These are phyloP conservation scores for Andrena minutula DNA, from an alignment of 2,888 invertebrate genomes.

Conservation along the genomic window DNA sequence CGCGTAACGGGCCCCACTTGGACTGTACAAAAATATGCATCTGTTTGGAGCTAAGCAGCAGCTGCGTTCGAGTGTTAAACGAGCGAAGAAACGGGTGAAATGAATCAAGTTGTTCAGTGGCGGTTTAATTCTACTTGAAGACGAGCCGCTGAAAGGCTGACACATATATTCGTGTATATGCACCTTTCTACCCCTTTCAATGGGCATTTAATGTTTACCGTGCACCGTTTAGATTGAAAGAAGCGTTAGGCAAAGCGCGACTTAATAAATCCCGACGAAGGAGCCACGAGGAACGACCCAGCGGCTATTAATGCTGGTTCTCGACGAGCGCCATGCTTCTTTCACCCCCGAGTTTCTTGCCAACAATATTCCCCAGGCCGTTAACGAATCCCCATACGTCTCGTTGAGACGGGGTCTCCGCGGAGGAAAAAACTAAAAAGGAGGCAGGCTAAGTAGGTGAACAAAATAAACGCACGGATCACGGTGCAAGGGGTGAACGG, in stretches of 20 bases:
- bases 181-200: neutral
- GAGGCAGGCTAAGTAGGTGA: slow-evolving; percentile 30
- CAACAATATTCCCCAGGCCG: slow-evolving; percentile 44
- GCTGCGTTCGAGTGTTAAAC: neutral
- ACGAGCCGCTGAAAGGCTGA: neutral
- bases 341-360: slow-evolving; percentile 10
- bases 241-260: slow-evolving; percentile 10
- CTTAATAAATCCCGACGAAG: slow-evolving; percentile 5
- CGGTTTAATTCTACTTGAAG: neutral
- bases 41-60: neutral
- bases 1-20: slow-evolving; percentile 1
- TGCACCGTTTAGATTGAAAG: neutral
- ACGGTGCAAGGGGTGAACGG: neutral
- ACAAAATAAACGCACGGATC: slow-evolving; percentile 38
- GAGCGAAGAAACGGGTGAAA: neutral
- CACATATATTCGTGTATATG: neutral
- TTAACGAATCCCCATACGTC: slow-evolving; percentile 50
- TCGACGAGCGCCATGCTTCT: slow-evolving; percentile 6
- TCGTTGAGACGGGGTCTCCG: slow-evolving; percentile 39
- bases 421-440: slow-evolving; percentile 1
- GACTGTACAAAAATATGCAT: neutral
- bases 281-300: neutral
- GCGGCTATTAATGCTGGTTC: slow-evolving; percentile 21
- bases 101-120: neutral
- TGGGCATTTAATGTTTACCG: neutral